Evolutionary conservation across 2,888 invertebrate species (phyloP).

Genomic region (Pandemis heparana): DNA sequence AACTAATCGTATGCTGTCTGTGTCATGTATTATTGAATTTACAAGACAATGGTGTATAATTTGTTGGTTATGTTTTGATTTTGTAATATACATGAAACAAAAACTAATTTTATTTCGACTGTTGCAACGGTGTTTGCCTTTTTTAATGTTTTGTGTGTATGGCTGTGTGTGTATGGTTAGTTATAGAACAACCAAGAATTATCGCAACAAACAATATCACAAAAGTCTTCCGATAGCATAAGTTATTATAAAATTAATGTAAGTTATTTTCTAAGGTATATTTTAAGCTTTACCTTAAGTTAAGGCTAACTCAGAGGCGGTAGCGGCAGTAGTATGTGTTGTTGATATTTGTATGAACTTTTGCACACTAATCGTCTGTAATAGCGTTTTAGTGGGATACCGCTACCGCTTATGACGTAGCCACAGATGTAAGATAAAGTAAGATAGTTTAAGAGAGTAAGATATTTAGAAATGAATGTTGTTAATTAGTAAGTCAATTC

Average conservation of each 20-base stretch:
- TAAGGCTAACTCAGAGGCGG: background rate
- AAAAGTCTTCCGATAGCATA: constrained; percentile 78
- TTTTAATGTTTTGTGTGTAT: constrained; percentile 7
- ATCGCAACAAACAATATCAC: constrained; percentile 85
- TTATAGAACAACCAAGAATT: constrained; percentile 80
- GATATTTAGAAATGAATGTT: background rate
- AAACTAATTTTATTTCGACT: background rate
- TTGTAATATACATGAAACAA: no score
- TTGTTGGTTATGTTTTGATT: no score
- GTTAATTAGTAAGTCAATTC: background rate
- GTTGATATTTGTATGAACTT: background rate
- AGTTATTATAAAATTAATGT: constrained; percentile 29
- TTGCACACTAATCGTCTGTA: background rate
- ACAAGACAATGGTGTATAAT: no score
- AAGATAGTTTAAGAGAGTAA: background rate
- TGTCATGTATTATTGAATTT: background rate
- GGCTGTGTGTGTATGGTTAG: constrained; percentile 51
- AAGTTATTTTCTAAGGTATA: background rate
- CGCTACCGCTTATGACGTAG: background rate
- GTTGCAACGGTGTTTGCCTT: no score
- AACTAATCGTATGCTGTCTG: background rate
- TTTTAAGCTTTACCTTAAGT: background rate
- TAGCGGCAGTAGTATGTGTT: background rate
- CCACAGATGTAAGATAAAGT: background rate
- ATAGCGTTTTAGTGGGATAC: background rate